A percentile compares a stretch with the other conserved stretches of the same genome.
phyloP scores from a whole-genome alignment of 2,888 invertebrate genomes.

The Stratiomys singularior region DNA sequence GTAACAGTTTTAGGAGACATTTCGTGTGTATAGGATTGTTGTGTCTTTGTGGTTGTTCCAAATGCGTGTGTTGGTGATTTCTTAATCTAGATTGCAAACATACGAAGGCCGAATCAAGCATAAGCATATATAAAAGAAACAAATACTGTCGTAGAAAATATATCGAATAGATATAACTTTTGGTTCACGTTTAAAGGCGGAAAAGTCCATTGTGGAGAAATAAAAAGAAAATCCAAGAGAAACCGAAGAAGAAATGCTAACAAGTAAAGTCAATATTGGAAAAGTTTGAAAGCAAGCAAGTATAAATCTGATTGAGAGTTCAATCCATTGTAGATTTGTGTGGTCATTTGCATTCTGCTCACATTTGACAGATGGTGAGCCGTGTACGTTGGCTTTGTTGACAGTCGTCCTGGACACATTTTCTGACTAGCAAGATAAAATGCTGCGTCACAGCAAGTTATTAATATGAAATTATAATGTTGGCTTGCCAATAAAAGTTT shows the following conservation, averaged over 20 bases:
- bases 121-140: neutral
- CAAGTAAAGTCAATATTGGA: constrained; percentile 21
- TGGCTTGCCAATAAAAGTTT: no score
- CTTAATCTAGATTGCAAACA: neutral
- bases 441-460: no score
- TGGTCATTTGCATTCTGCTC: neutral
- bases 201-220: neutral
- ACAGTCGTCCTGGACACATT: no score
- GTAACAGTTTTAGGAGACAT: neutral
- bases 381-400: no score
- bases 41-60: neutral
- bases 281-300: constrained; percentile 28
- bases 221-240: constrained; percentile 2
- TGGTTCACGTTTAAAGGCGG: neutral
- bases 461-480: no score
- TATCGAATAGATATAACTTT: neutral
- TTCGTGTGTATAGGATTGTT: no score
- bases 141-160: neutral
- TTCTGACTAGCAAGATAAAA: no score
- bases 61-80: neutral
- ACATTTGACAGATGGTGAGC: neutral
- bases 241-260: neutral
- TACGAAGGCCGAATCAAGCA: neutral
- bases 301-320: constrained; percentile 8
- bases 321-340: neutral